A percentile compares a stretch with the other conserved stretches of the same genome.
These are phyloP conservation scores for Sminthopsis crassicaudata DNA, from an alignment of 2,113 vertebrate genomes.

Conservation along the genomic window DNA sequence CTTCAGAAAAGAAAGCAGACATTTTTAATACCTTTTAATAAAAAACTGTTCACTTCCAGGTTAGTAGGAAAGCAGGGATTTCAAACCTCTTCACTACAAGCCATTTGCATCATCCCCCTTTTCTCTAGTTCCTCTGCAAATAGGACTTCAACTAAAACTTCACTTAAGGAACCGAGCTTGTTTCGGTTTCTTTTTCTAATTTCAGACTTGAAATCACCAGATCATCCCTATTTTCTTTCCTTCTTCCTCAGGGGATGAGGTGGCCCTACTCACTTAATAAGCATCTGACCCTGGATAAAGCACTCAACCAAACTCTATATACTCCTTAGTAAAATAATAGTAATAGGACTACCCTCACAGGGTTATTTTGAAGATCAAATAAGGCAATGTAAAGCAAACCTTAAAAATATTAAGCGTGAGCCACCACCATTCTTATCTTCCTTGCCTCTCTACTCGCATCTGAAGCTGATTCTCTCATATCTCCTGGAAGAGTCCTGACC, in stretches of 20 bases:
- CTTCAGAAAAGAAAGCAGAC: constrained; percentile 79
- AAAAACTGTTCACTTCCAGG: not conserved
- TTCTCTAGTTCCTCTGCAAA: not conserved
- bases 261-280: too few relatives aligned
- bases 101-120: not conserved
- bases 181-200: not conserved
- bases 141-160: not conserved
- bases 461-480: not conserved
- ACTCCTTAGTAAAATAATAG: not conserved
- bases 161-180: not conserved
- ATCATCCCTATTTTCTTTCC: not conserved
- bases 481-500: not conserved
- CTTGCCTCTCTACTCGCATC: not conserved
- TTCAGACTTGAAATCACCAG: not conserved
- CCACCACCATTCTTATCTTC: not conserved
- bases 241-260: not conserved
- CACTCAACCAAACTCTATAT: not conserved
- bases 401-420: not conserved
- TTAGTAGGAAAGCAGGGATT: constrained; percentile 13
- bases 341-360: not conserved
- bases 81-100: not conserved
- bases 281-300: too few relatives aligned
- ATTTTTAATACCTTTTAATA: not conserved
- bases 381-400: too few relatives aligned
- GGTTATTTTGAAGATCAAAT: not conserved